A percentile compares a stretch with the other conserved stretches of the same genome.
phyloP scores from a whole-genome alignment of 1,140 invertebrate species.

The Procambarus clarkii region DNA sequence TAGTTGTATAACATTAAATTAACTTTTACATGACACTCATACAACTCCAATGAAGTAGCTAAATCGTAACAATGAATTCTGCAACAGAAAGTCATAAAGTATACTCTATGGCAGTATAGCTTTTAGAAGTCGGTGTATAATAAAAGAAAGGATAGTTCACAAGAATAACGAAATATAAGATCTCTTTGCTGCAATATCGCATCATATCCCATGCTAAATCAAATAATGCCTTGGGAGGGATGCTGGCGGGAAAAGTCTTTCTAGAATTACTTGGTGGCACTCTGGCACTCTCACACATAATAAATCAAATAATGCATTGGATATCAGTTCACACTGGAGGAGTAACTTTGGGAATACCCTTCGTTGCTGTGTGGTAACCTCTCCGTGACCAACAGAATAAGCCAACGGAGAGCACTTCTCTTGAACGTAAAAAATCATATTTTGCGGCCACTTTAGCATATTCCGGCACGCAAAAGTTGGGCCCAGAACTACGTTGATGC shows the following conservation, averaged over 20 bases:
- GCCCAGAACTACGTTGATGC: no score
- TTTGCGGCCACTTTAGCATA: not conserved
- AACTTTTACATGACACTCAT: no score
- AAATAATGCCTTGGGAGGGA: not conserved
- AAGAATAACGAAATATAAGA: not conserved
- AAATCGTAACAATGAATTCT: no score
- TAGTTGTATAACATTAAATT: no score
- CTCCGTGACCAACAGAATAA: not conserved
- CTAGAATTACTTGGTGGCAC: not conserved
- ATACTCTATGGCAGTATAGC: no score
- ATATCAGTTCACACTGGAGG: not conserved
- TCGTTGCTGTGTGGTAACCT: not conserved
- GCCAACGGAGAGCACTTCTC: not conserved
- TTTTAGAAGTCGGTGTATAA: no score
- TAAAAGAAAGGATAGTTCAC: no score
- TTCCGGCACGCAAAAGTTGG: no score
- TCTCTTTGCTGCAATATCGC: not conserved
- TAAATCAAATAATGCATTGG: not conserved
- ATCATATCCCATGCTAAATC: not conserved
- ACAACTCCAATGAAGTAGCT: no score
- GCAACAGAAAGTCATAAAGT: no score
- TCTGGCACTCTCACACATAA: not conserved
- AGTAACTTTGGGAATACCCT: not conserved
- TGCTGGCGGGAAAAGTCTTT: not conserved
- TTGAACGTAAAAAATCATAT: not conserved